A percentile compares a stretch with the other conserved stretches of the same genome.
These are phyloP conservation scores for Penaeus vannamei DNA, from an alignment of 1,140 invertebrate genomes.

Conservation along the genomic window DNA sequence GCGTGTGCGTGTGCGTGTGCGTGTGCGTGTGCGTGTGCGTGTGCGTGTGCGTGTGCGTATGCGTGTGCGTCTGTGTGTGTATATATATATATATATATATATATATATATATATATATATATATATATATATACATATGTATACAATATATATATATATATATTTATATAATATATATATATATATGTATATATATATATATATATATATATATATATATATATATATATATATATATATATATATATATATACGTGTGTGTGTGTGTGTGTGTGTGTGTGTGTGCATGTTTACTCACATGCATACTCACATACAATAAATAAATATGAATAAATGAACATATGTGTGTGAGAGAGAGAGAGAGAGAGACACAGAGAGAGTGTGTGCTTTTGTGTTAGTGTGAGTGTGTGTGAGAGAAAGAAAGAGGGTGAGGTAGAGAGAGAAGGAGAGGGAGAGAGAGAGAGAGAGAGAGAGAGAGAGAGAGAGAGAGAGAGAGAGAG, in stretches of 20 bases:
- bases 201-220: not conserved
- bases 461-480: too few relatives aligned
- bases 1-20: not conserved
- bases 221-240: not conserved
- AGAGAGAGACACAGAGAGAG: not conserved
- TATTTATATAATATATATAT: not conserved
- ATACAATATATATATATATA: not conserved
- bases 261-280: not conserved
- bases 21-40: not conserved
- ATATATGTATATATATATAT: not conserved
- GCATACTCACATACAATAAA: slow-evolving; percentile 1
- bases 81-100: slow-evolving; percentile 10
- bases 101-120: slow-evolving; percentile 28
- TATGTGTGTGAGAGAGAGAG: not conserved
- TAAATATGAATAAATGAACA: slow-evolving; percentile 3
- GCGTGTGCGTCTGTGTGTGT: not conserved
- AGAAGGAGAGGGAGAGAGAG: too few relatives aligned
- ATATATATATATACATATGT: not conserved
- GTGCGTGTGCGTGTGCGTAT: not conserved
- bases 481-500: too few relatives aligned
- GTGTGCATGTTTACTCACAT: too few relatives aligned
- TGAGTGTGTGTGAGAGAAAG: too few relatives aligned
- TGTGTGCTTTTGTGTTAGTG: too few relatives aligned
- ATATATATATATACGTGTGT: not conserved
- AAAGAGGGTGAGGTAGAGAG: too few relatives aligned